Base-by-base conservation (phyloP, 2,888 invertebrate species). In the Amphipoea lucens region DNA sequence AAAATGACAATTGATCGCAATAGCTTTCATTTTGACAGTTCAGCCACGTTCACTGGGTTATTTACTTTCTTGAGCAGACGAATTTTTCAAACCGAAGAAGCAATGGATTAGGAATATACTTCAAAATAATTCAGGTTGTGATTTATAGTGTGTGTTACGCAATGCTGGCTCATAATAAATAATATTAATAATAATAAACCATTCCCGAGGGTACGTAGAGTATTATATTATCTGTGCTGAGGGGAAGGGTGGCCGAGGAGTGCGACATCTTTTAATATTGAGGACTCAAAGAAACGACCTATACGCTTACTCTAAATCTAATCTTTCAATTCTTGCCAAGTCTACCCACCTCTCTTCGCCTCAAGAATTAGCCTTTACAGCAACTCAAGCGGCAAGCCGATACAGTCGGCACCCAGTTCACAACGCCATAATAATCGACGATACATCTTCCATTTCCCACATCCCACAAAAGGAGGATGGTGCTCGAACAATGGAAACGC, bases 391-490 rank as follows among this genome's bases (percentile, higher is more conserved):
- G 81, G 62, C 71, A 74, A 87, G 9, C 71, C n/a, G 14, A 14
- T 7, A 66, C 67, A 4, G 45, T n/a, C 72, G 65, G 73, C 82
- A 76, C 85, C 84, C 77, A 87, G 81, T 87, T 88, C 83, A 79
- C 87, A 83, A 83, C 81, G 42, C 88, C 78, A 80, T 81, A 78
- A 79, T 89, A 80, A 88, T 83, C 71, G 75, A 62, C 76, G 77
- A 82, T 78, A 88, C 79, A 83, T 89, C 88, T 88, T 84, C 82
- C 80, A 87, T 90, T 91, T 91, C 91, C 89, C 93, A 91, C 91
- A 90, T 90, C 89, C 87, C 85, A 90, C 89, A 85, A 88, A 90
- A 90, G 90, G 88, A 92, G 93, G 93, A 93, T 90, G 90, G 88
- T 81, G 69, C 73, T 79, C 60, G 89, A 91, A 94, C 95, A 95